Conservation (phyloP, 2,888 invertebrate genomes). For the Drosophila anomalata region DNA sequence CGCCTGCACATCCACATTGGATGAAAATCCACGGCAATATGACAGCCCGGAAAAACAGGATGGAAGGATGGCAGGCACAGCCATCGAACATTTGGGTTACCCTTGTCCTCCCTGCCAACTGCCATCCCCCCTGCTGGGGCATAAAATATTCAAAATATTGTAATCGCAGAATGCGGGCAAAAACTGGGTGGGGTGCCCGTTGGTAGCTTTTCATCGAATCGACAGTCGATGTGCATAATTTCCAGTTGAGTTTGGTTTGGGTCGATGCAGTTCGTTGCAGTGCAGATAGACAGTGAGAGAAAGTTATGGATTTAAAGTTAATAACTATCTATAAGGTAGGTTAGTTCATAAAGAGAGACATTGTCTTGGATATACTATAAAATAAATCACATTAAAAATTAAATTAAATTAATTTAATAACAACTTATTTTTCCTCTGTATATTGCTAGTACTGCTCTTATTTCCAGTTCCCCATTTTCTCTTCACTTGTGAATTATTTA, state of each 20-base stretch:
- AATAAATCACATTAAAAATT: neutral
- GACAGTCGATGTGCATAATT: constrained; percentile 73
- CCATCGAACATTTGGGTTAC: constrained; percentile 30
- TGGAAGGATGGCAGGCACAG: constrained; percentile 1
- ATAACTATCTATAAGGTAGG: neutral
- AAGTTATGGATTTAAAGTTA: neutral
- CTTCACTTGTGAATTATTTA: constrained; percentile 64
- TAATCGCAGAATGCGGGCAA: constrained; percentile 61
- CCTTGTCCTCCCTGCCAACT: neutral
- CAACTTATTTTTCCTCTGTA: neutral
- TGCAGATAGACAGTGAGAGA: constrained; percentile 15
- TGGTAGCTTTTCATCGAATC: constrained; percentile 51
- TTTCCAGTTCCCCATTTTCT: constrained; percentile 1
- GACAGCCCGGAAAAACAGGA: constrained; percentile 41
- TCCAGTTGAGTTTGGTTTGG: constrained; percentile 68
- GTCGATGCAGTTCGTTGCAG: constrained; percentile 52
- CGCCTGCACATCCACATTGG: constrained; percentile 38
- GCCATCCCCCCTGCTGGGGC: constrained; percentile 18
- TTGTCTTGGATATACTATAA: too few species aligned
- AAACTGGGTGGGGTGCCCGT: constrained; percentile 6
- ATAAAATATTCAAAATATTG: constrained; percentile 79
- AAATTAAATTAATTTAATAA: neutral
- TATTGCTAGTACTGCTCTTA: neutral
- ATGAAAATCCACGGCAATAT: constrained; percentile 40
- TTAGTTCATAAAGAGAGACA: neutral